These are phyloP conservation scores for Ashinkailepas kermadecensis DNA, from an alignment of 2,888 invertebrate species.

Conservation along the genomic window DNA sequence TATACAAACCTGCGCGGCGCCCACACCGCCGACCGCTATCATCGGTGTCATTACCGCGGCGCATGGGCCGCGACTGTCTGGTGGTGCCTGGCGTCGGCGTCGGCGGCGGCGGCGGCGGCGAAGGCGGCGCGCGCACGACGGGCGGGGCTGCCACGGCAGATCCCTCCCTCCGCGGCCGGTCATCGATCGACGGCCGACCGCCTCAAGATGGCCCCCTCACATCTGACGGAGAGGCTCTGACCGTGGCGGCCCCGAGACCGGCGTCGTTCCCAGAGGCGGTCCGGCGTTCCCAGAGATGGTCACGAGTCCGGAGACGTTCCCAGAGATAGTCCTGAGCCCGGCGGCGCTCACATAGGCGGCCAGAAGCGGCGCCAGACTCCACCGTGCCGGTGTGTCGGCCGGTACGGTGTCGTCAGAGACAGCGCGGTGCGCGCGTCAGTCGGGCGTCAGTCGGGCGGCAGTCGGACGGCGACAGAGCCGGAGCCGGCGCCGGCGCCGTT, in stretches of 20 bases:
- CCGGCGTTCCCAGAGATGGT: too few relatives aligned
- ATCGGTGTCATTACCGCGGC: not conserved
- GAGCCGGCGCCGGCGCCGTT: not conserved
- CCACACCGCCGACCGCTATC: too few relatives aligned
- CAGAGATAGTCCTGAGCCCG: too few relatives aligned
- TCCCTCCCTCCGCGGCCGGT: not conserved
- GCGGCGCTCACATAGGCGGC: too few relatives aligned
- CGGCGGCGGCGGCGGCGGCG: not conserved
- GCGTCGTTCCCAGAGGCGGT: not conserved
- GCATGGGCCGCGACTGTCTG: not conserved
- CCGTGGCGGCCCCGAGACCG: not conserved
- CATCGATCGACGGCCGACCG: not conserved
- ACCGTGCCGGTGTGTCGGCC: too few relatives aligned
- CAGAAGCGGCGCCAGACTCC: too few relatives aligned
- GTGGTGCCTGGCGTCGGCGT: not conserved
- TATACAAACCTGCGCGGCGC: not conserved
- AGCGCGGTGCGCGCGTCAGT: too few relatives aligned
- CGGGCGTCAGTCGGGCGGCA: too few relatives aligned
- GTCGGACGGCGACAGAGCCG: not conserved
- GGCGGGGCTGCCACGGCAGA: not conserved
- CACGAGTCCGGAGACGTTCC: too few relatives aligned
- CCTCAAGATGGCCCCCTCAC: constrained; percentile 1
- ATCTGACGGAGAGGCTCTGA: not conserved
- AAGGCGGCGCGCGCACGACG: not conserved
- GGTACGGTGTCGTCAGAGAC: too few relatives aligned